phyloP scores from a whole-genome alignment of 2,888 invertebrate genomes.

The Nyleta sp. region DNA sequence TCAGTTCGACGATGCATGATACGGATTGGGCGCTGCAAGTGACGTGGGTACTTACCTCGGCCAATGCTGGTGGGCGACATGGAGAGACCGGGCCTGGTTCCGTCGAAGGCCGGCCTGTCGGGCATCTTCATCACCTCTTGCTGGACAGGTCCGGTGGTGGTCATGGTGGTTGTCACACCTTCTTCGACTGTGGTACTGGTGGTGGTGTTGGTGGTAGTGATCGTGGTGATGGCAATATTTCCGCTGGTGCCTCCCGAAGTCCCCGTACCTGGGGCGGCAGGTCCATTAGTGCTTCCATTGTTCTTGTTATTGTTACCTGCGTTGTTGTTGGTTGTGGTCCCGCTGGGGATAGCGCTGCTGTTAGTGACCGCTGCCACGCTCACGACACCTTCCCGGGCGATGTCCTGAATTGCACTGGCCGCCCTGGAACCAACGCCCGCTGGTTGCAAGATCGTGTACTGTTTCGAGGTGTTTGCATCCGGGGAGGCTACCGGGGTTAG shows the following conservation, averaged over 20 bases:
- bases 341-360: conserved; percentile 74
- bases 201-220: conserved; percentile 71
- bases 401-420: conserved; percentile 92
- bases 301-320: conserved; percentile 62
- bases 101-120: conserved; percentile 77
- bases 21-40: not conserved
- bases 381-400: conserved; percentile 86
- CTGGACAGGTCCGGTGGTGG: not conserved
- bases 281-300: conserved; percentile 62
- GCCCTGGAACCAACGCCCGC: conserved; percentile 92
- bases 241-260: too few relatives aligned
- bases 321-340: conserved; percentile 74
- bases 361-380: conserved; percentile 85
- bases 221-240: conserved; percentile 68
- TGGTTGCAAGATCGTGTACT: conserved; percentile 94
- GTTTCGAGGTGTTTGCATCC: conserved; percentile 86
- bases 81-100: conserved; percentile 81
- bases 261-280: conserved; percentile 39
- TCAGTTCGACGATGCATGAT: conserved; percentile 28
- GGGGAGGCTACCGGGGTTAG: conserved; percentile 81
- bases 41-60: conserved; percentile 87
- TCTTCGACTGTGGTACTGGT: conserved; percentile 73
- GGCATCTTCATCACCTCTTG: conserved; percentile 77
- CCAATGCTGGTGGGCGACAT: conserved; percentile 90
- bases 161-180: conserved; percentile 63